phyloP scores from a whole-genome alignment of 2,797 vertebrate genomes.

The Phaenicophaeus curvirostris region DNA sequence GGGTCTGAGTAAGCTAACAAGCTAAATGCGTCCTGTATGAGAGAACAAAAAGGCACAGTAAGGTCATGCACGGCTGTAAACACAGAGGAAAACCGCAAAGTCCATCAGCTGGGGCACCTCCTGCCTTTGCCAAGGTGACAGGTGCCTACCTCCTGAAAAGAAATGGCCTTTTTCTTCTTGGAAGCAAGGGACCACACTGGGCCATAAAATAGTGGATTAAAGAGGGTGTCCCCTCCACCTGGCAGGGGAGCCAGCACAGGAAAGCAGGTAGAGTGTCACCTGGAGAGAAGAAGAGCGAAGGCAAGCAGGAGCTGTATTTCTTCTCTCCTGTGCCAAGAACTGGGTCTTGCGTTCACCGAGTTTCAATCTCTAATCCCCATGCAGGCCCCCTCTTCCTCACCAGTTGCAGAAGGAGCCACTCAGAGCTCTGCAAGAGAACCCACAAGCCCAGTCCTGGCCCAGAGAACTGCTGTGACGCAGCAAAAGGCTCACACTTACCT shows the following conservation, averaged over 20 bases:
- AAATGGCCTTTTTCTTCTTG: background rate
- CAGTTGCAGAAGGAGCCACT: background rate
- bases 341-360: background rate
- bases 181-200: background rate
- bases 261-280: background rate
- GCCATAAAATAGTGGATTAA: background rate
- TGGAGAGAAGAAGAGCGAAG: background rate
- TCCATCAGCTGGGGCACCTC: background rate
- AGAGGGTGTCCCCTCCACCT: background rate
- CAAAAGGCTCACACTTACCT: conserved; percentile 78
- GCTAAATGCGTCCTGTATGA: conserved; percentile 93
- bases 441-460: background rate
- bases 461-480: background rate
- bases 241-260: background rate
- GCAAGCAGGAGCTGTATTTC: background rate
- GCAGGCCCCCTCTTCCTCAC: background rate
- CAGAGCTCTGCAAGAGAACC: background rate
- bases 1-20: conserved; percentile 96
- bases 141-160: conserved; percentile 12
- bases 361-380: background rate
- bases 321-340: background rate
- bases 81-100: background rate
- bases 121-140: background rate
- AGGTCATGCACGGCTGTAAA: background rate
- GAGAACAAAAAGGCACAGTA: conserved; percentile 11